A percentile compares a stretch with the other conserved stretches of the same genome.
These are phyloP conservation scores for Fulmarus glacialis DNA, from an alignment of 2,113 vertebrate genomes.

Conservation along the genomic window DNA sequence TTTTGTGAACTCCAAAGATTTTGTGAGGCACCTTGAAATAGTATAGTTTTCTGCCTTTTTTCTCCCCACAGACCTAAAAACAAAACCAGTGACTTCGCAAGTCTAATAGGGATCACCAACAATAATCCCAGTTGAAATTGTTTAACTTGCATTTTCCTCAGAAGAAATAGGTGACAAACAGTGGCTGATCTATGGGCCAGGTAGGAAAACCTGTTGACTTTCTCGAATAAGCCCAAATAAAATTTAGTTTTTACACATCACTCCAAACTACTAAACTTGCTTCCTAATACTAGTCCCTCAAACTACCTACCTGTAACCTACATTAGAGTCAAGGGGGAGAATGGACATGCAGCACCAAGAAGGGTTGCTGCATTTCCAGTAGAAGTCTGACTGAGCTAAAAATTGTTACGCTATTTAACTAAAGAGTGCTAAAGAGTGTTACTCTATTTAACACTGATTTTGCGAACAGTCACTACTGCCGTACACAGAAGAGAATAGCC, in stretches of 20 bases:
- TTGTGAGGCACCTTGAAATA: neutral
- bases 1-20: neutral
- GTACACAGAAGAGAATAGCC: neutral
- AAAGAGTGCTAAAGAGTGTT: neutral
- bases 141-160: neutral
- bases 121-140: neutral
- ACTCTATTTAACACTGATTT: neutral
- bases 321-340: neutral
- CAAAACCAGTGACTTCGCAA: neutral
- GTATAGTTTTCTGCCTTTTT: neutral
- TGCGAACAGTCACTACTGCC: neutral
- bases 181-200: neutral
- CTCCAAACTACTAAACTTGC: neutral
- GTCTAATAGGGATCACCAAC: neutral
- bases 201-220: neutral
- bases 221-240: neutral
- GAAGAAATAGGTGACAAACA: neutral
- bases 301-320: neutral
- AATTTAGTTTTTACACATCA: neutral
- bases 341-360: neutral
- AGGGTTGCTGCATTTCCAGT: neutral
- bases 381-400: neutral
- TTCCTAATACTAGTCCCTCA: neutral
- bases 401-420: neutral
- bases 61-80: neutral